phyloP scores from a whole-genome alignment of 1,140 invertebrate species.

The Ceratosolen fusciceps region DNA sequence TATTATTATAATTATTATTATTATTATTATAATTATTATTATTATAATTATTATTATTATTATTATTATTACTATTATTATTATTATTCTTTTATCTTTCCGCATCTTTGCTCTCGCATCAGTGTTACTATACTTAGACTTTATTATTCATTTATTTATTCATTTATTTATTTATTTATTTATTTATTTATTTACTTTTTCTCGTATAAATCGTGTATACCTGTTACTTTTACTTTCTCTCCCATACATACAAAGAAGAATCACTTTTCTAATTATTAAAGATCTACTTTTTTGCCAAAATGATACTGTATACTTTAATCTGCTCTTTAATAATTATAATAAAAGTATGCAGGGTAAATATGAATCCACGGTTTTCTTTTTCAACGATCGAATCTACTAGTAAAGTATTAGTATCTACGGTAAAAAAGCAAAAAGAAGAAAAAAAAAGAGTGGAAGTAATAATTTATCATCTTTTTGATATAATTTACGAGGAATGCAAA shows the following conservation, averaged over 20 bases:
- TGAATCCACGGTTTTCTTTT: no score
- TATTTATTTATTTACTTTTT: no score
- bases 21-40: no score
- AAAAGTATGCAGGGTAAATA: no score
- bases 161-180: no score
- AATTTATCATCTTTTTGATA: constrained; percentile 21
- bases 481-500: constrained; percentile 50
- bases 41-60: no score
- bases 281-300: constrained; percentile 22
- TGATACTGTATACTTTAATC: constrained; percentile 13
- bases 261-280: constrained; percentile 22
- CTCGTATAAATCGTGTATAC: constrained; percentile 36
- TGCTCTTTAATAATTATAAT: background rate
- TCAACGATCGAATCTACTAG: constrained; percentile 8
- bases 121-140: constrained; percentile 30
- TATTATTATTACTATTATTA: no score
- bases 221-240: constrained; percentile 9
- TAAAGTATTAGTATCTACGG: constrained; percentile 19
- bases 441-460: no score
- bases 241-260: constrained; percentile 27
- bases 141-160: no score
- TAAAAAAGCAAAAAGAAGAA: background rate
- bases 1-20: no score
- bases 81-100: constrained; percentile 18
- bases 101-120: constrained; percentile 31